phyloP scores from a whole-genome alignment of 2,888 invertebrate species.

The Automeris io region DNA sequence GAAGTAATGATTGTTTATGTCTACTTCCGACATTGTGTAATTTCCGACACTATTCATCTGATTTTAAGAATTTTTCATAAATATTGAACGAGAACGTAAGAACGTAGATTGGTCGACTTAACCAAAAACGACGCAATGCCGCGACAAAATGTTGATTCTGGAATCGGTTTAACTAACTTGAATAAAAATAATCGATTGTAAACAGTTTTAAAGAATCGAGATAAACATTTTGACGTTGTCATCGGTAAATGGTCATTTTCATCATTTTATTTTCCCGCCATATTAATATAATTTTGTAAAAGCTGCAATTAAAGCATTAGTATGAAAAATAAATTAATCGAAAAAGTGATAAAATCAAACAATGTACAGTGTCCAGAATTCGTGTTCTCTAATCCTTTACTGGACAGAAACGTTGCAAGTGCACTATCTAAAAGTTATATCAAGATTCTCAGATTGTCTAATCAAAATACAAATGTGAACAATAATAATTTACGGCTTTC shows the following conservation, averaged over 20 bases:
- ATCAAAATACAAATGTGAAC: slow-evolving; percentile 39
- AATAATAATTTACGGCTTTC: slow-evolving; percentile 41
- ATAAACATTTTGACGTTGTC: neutral
- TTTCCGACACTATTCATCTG: too few relatives aligned
- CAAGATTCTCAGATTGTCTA: slow-evolving; percentile 44
- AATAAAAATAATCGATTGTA: too few relatives aligned
- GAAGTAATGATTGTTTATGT: too few relatives aligned
- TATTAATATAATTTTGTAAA: neutral
- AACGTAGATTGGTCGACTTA: too few relatives aligned
- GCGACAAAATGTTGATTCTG: too few relatives aligned
- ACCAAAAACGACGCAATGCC: too few relatives aligned
- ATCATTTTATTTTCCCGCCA: too few relatives aligned
- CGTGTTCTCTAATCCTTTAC: slow-evolving; percentile 46
- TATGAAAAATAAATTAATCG: slow-evolving; percentile 53
- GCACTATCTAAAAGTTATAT: slow-evolving; percentile 55
- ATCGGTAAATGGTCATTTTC: neutral
- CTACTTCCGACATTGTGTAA: too few relatives aligned
- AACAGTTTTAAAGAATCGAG: too few relatives aligned
- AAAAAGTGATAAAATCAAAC: slow-evolving; percentile 46
- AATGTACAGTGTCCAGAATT: slow-evolving; percentile 42
- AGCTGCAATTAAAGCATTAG: slow-evolving; percentile 4
- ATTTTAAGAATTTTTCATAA: too few relatives aligned
- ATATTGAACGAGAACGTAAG: too few relatives aligned
- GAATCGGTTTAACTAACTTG: too few relatives aligned
- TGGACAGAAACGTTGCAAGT: slow-evolving; percentile 49